These are phyloP conservation scores for Pachydiplax longipennis DNA, from an alignment of 2,888 invertebrate genomes.

Conservation along the genomic window DNA sequence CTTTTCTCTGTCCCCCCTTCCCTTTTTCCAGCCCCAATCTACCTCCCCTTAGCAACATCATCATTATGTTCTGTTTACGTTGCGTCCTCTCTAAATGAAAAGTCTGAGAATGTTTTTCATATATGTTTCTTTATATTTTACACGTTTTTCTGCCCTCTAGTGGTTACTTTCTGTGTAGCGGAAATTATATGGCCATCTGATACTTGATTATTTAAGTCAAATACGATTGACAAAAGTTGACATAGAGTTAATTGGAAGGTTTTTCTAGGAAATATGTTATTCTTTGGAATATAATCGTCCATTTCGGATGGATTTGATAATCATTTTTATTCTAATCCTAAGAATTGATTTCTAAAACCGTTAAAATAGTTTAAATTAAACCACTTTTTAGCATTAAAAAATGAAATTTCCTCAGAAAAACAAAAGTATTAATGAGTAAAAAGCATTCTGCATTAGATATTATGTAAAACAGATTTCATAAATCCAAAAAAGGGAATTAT, in stretches of 20 bases:
- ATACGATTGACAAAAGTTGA: neutral
- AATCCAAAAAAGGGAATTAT: too few species aligned
- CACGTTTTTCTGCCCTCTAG: neutral
- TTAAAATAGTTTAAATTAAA: too few species aligned
- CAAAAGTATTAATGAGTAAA: too few species aligned
- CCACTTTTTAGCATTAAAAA: too few species aligned
- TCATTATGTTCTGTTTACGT: neutral
- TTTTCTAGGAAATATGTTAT: neutral
- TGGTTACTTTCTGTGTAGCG: neutral
- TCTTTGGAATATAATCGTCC: neutral
- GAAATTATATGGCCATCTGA: neutral
- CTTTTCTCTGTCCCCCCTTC: neutral
- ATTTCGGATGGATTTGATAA: neutral
- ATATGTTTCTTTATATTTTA: neutral
- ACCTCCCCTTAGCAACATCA: neutral
- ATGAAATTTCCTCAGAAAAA: too few species aligned
- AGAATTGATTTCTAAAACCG: too few species aligned
- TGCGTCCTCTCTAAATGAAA: neutral
- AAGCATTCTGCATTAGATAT: too few species aligned
- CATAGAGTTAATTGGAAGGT: neutral
- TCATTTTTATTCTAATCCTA: too few species aligned
- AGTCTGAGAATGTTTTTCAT: neutral
- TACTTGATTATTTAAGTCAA: neutral
- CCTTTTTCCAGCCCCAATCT: neutral
- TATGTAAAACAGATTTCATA: too few species aligned